Conservation (phyloP, 2,113 vertebrate species). For the Corvus cornix region DNA sequence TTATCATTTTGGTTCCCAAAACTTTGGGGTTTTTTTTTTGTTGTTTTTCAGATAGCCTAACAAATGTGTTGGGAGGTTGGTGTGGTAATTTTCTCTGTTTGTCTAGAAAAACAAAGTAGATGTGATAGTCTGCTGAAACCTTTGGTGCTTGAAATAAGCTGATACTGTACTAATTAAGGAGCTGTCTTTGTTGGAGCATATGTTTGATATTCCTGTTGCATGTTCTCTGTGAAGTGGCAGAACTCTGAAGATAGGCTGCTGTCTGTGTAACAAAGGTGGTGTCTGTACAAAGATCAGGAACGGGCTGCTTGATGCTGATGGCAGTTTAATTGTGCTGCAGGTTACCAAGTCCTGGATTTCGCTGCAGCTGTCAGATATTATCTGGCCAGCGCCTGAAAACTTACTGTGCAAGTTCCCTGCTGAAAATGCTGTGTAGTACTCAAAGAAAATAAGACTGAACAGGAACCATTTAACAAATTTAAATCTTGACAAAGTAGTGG, state of each 20-base stretch:
- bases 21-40: background rate
- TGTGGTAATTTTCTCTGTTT: background rate
- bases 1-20: background rate
- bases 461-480: background rate
- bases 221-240: background rate
- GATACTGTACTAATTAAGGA: background rate
- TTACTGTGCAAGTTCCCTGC: background rate
- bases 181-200: background rate
- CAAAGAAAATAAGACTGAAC: background rate
- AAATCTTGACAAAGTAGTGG: background rate
- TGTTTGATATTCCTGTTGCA: background rate
- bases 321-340: constrained; percentile 9
- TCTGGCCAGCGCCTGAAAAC: background rate
- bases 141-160: background rate
- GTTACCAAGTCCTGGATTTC: constrained; percentile 9
- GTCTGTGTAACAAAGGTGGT: constrained; percentile 15
- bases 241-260: background rate
- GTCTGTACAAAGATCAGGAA: constrained; percentile 33
- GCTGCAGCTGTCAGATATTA: background rate
- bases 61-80: background rate
- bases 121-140: constrained; percentile 21
- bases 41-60: background rate
- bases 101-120: background rate
- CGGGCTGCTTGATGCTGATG: background rate
- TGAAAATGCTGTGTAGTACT: background rate